These are phyloP conservation scores for Drosophila nigricruria DNA, from an alignment of 2,888 invertebrate genomes.

Conservation along the genomic window DNA sequence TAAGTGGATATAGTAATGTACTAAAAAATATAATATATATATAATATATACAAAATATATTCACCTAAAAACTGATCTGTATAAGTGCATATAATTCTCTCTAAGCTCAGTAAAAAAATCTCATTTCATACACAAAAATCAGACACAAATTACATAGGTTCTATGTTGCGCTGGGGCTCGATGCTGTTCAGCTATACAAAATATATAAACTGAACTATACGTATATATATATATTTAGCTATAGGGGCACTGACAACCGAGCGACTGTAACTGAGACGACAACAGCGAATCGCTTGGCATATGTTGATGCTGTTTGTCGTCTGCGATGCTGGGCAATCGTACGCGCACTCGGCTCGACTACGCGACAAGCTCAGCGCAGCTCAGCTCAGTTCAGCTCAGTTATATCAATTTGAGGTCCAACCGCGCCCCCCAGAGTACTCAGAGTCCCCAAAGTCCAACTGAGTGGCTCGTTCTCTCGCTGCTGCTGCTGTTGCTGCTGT, in stretches of 20 bases:
- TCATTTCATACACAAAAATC: too few relatives aligned
- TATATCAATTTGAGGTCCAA: constrained; percentile 18
- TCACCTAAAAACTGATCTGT: too few relatives aligned
- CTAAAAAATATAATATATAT: too few relatives aligned
- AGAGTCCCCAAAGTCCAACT: background rate
- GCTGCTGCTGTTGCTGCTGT: background rate
- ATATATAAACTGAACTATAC: background rate
- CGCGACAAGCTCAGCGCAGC: constrained; percentile 21
- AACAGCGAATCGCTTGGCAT: constrained; percentile 32
- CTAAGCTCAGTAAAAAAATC: too few relatives aligned
- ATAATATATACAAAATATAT: too few relatives aligned
- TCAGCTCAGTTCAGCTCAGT: background rate
- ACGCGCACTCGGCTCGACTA: constrained; percentile 29
- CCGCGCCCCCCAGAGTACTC: background rate
- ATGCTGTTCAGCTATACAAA: background rate
- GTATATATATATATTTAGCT: constrained; percentile 4
- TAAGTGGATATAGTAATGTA: too few relatives aligned
- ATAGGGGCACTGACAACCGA: constrained; percentile 17
- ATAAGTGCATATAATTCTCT: too few relatives aligned
- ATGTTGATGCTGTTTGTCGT: constrained; percentile 26
- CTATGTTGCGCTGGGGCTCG: background rate
- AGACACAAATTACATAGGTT: background rate
- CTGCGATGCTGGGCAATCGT: constrained; percentile 38
- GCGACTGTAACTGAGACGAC: constrained; percentile 45
- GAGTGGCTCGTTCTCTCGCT: constrained; percentile 32